Conservation (phyloP, 2,888 invertebrate species). For the Drepana falcataria region DNA sequence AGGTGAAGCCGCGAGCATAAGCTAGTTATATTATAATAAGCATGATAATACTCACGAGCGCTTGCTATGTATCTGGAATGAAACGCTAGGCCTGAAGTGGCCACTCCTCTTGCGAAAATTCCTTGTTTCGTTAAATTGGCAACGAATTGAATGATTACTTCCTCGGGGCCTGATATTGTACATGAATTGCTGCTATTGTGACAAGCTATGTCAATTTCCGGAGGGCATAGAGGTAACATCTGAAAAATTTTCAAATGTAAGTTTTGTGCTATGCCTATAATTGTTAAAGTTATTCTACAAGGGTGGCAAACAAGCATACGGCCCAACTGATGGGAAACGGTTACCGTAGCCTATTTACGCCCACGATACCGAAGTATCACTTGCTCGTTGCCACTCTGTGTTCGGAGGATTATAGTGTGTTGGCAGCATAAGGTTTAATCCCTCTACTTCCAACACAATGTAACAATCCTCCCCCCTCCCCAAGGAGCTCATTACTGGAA, state of each 20-base stretch:
- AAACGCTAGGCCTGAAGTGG: slow-evolving; percentile 89
- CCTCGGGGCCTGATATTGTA: slow-evolving; percentile 87
- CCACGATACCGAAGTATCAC: too few species aligned
- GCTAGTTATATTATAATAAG: too few species aligned
- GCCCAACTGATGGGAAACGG: too few species aligned
- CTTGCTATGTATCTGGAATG: slow-evolving; percentile 89
- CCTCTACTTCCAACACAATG: too few species aligned
- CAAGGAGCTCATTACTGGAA: too few species aligned
- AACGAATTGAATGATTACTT: slow-evolving; percentile 79
- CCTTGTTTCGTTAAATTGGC: slow-evolving; percentile 46
- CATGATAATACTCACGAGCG: slow-evolving; percentile 52
- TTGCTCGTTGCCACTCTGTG: too few species aligned
- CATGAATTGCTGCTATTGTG: slow-evolving; percentile 87
- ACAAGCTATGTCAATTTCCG: slow-evolving; percentile 86
- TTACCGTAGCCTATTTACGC: too few species aligned
- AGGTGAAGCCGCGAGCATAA: too few species aligned
- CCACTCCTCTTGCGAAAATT: slow-evolving; percentile 53
- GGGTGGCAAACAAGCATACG: too few species aligned
- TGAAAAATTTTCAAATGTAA: slow-evolving; percentile 6
- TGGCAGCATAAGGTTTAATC: too few species aligned
- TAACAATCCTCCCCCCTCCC: too few species aligned
- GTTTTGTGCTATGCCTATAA: neutral
- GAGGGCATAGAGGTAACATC: slow-evolving; percentile 56
- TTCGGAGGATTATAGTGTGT: too few species aligned
- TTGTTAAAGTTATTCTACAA: neutral